Evolutionary conservation across 2,797 vertebrate genomes (phyloP).

Genomic region (Percopsis omiscomaycus): DNA sequence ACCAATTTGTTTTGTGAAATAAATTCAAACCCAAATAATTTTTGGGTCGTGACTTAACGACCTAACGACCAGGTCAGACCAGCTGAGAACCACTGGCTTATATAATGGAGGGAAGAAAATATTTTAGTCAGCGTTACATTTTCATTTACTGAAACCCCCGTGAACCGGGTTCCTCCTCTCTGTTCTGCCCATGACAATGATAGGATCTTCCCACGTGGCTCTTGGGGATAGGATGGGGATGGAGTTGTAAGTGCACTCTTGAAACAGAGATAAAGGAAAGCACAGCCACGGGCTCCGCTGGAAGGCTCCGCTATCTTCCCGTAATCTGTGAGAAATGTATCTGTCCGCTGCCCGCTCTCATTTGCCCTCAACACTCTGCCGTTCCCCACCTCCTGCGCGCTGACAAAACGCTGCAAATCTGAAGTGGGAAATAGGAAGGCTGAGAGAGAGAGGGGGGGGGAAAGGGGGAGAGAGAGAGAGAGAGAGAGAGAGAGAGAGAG

Average conservation of each 20-base stretch:
- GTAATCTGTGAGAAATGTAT: conserved; percentile 28
- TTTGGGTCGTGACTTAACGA: too few species aligned
- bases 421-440: conserved; percentile 14
- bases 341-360: conserved; percentile 27
- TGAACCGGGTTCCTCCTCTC: neutral
- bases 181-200: conserved; percentile 4
- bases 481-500: neutral
- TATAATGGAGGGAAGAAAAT: neutral
- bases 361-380: conserved; percentile 17
- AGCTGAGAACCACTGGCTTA: too few species aligned
- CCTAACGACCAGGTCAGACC: too few species aligned
- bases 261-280: conserved; percentile 34
- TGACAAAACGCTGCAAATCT: conserved; percentile 29
- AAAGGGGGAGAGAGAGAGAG: neutral
- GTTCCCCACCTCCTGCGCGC: conserved; percentile 17
- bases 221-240: neutral
- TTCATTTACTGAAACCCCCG: conserved; percentile 2
- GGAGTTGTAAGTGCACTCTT: conserved; percentile 17
- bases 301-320: conserved; percentile 19
- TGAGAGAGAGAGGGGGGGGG: neutral
- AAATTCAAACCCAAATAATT: too few species aligned
- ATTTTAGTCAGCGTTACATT: neutral
- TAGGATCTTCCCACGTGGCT: conserved; percentile 2
- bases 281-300: conserved; percentile 12
- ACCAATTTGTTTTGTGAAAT: too few species aligned